Evolutionary conservation across 1,140 invertebrate genomes (phyloP).

Genomic region (Campoletis sonorensis): DNA sequence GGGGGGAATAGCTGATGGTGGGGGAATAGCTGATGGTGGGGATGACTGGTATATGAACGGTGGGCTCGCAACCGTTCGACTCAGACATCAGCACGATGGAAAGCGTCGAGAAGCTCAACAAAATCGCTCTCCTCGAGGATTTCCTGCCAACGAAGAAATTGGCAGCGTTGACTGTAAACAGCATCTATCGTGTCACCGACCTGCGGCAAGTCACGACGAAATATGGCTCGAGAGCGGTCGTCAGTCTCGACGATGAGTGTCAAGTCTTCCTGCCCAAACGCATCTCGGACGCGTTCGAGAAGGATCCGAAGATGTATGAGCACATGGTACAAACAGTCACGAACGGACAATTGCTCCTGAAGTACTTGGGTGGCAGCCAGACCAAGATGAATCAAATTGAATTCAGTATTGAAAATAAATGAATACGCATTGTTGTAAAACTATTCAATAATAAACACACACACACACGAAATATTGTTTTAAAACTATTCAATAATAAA

Average conservation of each 20-base stretch:
- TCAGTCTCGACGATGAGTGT: not conserved
- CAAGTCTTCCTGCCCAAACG: constrained; percentile 23
- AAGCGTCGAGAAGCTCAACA: not conserved
- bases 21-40: too few relatives aligned
- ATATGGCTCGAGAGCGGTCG: not conserved
- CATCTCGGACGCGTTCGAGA: constrained; percentile 6
- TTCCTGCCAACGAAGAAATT: constrained; percentile 25
- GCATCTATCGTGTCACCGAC: not conserved
- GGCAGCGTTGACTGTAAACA: not conserved
- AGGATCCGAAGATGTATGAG: not conserved
- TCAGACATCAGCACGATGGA: too few relatives aligned
- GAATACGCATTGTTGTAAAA: too few relatives aligned
- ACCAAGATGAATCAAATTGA: constrained; percentile 16
- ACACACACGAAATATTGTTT: too few relatives aligned
- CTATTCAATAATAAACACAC: too few relatives aligned
- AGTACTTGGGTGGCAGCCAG: not conserved
- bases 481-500: too few relatives aligned
- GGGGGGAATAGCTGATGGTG: too few relatives aligned
- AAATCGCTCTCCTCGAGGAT: not conserved
- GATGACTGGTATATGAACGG: too few relatives aligned
- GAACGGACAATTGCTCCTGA: not conserved
- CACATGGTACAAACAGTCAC: not conserved
- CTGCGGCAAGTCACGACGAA: constrained; percentile 17
- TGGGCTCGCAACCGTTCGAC: too few relatives aligned
- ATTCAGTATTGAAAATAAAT: not conserved